phyloP scores from a whole-genome alignment of 2,888 invertebrate species.

The Pycnomerus fuliginosus region DNA sequence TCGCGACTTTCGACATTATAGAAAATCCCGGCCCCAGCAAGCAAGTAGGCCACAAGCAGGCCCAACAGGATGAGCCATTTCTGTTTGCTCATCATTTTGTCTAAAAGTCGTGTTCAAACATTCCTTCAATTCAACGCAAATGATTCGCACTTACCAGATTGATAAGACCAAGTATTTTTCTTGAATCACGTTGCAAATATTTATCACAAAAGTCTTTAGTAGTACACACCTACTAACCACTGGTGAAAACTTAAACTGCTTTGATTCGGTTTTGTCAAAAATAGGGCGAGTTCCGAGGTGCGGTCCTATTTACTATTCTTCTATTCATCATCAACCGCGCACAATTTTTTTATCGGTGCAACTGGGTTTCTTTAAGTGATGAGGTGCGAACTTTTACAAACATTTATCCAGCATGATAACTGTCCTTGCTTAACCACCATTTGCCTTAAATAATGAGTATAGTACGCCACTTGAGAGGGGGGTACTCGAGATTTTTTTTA shows the following conservation, averaged over 20 bases:
- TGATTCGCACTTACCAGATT: constrained; percentile 8
- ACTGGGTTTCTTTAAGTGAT: no score
- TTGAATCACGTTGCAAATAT: constrained; percentile 16
- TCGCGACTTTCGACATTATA: constrained; percentile 76
- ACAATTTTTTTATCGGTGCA: constrained; percentile 15
- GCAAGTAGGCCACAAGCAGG: constrained; percentile 41
- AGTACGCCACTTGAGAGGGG: not conserved
- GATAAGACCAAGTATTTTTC: no score
- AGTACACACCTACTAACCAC: no score
- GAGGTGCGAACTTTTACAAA: constrained; percentile 19
- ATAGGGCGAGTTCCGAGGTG: constrained; percentile 15
- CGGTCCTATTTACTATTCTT: constrained; percentile 13
- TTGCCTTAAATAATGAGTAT: constrained; percentile 6
- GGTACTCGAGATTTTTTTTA: no score
- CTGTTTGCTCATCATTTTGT: constrained; percentile 40
- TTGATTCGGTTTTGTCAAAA: constrained; percentile 10
- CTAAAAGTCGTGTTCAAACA: not conserved
- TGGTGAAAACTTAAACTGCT: no score
- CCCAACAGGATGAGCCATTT: constrained; percentile 41
- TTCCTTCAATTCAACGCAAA: not conserved
- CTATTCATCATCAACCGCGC: constrained; percentile 11
- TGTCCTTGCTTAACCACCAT: constrained; percentile 17
- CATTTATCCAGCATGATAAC: constrained; percentile 20
- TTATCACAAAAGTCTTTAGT: constrained; percentile 11
- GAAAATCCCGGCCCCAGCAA: constrained; percentile 84